Percentiles rank a stretch among this genome's conserved stretches.
Evolutionary conservation across 2,888 invertebrate genomes (phyloP).

Genomic region (Erpobdella octoculata): DNA sequence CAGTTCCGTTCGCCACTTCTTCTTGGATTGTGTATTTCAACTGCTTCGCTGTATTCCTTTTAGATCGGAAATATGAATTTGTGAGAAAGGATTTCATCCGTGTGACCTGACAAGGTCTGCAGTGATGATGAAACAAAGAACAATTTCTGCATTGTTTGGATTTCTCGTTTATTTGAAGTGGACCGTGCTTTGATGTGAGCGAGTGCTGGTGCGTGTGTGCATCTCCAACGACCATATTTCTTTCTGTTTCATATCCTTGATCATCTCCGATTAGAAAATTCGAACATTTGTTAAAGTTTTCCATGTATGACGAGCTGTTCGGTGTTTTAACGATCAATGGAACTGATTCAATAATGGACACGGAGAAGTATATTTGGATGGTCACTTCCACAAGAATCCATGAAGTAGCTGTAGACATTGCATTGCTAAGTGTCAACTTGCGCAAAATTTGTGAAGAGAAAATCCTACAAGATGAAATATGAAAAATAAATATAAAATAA

Average conservation of each 20-base stretch:
- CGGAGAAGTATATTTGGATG: background rate
- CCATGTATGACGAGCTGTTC: too few species aligned
- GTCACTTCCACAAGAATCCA: conserved; percentile 3
- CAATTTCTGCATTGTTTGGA: too few species aligned
- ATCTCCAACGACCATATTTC: background rate
- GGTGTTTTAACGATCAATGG: too few species aligned
- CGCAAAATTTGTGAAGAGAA: too few species aligned
- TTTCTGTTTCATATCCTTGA: too few species aligned
- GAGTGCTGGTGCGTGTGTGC: background rate
- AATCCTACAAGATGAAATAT: too few species aligned
- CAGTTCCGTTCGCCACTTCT: conserved; percentile 12
- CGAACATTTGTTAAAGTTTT: too few species aligned
- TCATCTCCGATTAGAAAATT: too few species aligned
- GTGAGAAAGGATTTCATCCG: background rate
- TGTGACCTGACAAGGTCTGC: background rate
- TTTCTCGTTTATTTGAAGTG: too few species aligned
- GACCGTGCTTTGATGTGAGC: background rate
- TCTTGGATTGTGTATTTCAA: conserved; percentile 22
- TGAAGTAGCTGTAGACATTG: background rate
- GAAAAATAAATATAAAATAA: too few species aligned
- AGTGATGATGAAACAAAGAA: background rate
- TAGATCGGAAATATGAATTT: background rate
- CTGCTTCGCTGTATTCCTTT: background rate
- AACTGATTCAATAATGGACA: background rate
- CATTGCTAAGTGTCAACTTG: too few species aligned